Evolutionary conservation across 1,140 invertebrate genomes (phyloP), one percentile per base, ranked within the genome.

Genomic region (Asbolus verrucosus): DNA sequence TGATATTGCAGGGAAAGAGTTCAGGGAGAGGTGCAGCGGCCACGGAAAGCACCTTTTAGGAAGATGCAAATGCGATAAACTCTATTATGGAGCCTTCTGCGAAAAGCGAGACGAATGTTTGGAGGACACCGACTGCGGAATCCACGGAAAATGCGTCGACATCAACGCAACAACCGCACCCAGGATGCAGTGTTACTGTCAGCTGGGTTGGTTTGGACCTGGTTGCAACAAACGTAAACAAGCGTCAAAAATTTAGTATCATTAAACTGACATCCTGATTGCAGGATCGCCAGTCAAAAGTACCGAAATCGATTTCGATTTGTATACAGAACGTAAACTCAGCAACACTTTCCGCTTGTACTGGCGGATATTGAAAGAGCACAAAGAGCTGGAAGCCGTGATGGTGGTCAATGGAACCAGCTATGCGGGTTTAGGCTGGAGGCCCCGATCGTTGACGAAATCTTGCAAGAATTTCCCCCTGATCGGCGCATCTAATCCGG

Each of bases 351-450:
- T 92, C 77, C 85, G 87, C 1, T 82, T 97, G 15, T 94, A 94
- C 79, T 96, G 94, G 92, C 85, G 92, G 30, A 86, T 96, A 27
- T 75, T 96, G 15, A 88, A 90, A 80, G 90, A 93, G 18, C 85
- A 89, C 8, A 87, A 88, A 18, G 94, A 97, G 83, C 83, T 97
- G 3, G 95, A 97, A 82, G 85, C 95, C 11, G 87, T 95, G 0
- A 86, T 95, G 75, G 86, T 92, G 15, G 92, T 92, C 2, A 94
- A 95, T 75, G 88, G 92, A 0, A 92, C 90, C 0, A 92, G 91
- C 8, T 97, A 95, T 85, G 89, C 91, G n/a, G 94, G 90, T 69
- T 46, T 95, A 6, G 94, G 94, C 6, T 95, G 93, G 93, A 82
- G 93, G 71, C 94, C 94, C 0, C 85, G 83, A 27, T 85, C 84